Percentiles rank a stretch among this genome's conserved stretches.
These are phyloP conservation scores for Porites divaricata DNA, from an alignment of 92 coral and sea anemone genomes.

Conservation along the genomic window DNA sequence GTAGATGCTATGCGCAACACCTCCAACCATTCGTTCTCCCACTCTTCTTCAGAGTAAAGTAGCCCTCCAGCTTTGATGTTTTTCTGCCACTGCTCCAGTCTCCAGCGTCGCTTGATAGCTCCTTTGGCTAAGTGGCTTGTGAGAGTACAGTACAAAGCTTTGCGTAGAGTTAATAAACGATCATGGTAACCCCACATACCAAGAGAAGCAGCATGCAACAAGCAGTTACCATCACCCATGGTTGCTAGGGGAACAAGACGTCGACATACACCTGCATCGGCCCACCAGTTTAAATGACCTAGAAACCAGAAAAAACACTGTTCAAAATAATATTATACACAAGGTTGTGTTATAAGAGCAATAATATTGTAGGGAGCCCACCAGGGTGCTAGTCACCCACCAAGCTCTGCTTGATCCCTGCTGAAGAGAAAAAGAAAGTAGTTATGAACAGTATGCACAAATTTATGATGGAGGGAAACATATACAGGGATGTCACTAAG, in stretches of 20 bases:
- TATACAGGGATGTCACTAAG: too few relatives aligned
- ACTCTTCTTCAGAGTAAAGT: conserved; percentile 82
- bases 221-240: conserved; percentile 97
- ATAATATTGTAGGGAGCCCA: too few relatives aligned
- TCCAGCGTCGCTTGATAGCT: conserved; percentile 93
- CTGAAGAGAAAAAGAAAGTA: too few relatives aligned
- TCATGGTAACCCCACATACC: conserved; percentile 99
- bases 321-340: too few relatives aligned
- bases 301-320: background rate
- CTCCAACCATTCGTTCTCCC: conserved; percentile 91
- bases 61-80: conserved; percentile 91
- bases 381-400: too few relatives aligned
- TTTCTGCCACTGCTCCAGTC: conserved; percentile 81
- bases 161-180: conserved; percentile 85
- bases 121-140: conserved; percentile 73
- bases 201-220: conserved; percentile 97
- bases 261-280: conserved; percentile 74
- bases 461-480: too few relatives aligned
- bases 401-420: too few relatives aligned
- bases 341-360: too few relatives aligned
- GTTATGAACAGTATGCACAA: too few relatives aligned
- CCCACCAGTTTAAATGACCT: conserved; percentile 98
- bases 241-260: conserved; percentile 94
- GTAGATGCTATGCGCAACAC: conserved; percentile 87
- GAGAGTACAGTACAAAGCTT: conserved; percentile 85